These are phyloP conservation scores for Cryptocheilus praepositus DNA, from an alignment of 2,888 invertebrate species.

Conservation along the genomic window DNA sequence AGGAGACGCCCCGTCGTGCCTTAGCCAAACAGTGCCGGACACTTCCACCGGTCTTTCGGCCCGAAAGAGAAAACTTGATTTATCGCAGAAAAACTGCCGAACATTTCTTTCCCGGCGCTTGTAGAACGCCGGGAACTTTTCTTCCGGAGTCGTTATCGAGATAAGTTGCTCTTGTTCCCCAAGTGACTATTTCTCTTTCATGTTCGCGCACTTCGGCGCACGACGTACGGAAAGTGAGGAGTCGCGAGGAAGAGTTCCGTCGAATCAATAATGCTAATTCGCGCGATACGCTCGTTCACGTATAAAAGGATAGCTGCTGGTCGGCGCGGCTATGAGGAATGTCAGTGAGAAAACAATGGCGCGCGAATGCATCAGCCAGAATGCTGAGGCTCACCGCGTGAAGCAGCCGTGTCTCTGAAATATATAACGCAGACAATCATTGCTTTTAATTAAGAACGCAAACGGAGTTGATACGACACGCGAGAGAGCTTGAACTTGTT, in stretches of 20 bases:
- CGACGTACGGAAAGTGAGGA: neutral
- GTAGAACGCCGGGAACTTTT: conserved; percentile 17
- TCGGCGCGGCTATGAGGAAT: too few species aligned
- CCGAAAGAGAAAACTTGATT: conserved; percentile 49
- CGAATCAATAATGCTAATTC: too few species aligned
- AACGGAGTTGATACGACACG: conserved; percentile 36
- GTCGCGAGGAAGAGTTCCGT: too few species aligned
- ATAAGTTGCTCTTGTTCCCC: conserved; percentile 32
- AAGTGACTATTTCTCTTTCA: conserved; percentile 21
- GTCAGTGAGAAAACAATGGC: too few species aligned
- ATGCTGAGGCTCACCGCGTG: too few species aligned
- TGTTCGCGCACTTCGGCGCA: neutral
- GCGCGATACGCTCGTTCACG: too few species aligned
- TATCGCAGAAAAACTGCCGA: conserved; percentile 35
- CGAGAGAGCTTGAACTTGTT: conserved; percentile 23
- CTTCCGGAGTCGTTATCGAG: conserved; percentile 31
- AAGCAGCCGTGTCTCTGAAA: too few species aligned
- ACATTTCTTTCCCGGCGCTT: conserved; percentile 25
- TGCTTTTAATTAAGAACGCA: conserved; percentile 51
- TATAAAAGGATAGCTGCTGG: too few species aligned
- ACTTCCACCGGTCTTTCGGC: conserved; percentile 42
- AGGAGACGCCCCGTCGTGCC: conserved; percentile 48
- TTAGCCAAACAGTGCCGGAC: conserved; percentile 52
- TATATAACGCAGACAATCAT: conserved; percentile 23
- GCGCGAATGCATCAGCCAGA: too few species aligned